A percentile compares a stretch with the other conserved stretches of the same genome.
phyloP scores from a whole-genome alignment of 1,140 invertebrate species.

The Medauroidea extradentata region DNA sequence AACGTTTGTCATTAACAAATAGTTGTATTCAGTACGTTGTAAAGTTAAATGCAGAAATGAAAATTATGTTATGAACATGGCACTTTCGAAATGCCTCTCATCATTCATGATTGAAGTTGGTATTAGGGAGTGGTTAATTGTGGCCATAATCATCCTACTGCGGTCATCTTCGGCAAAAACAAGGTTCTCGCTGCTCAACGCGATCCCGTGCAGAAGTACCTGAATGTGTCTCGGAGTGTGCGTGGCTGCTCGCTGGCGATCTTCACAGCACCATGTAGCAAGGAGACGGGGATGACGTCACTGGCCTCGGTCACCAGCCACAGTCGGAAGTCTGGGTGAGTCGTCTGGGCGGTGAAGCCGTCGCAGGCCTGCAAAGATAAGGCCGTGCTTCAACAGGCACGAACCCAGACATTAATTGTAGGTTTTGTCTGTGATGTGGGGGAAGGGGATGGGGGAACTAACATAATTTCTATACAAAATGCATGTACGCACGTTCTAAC shows the following conservation, averaged over 20 bases:
- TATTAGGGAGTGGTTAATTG: background rate
- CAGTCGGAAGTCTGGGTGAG: constrained; percentile 83
- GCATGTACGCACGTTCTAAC: too few species aligned
- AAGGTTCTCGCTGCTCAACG: background rate
- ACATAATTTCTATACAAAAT: too few species aligned
- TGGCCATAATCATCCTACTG: background rate
- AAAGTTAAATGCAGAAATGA: background rate
- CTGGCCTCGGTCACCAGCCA: constrained; percentile 94
- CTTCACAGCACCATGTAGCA: constrained; percentile 92
- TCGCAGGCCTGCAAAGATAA: constrained; percentile 79
- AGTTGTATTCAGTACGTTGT: background rate
- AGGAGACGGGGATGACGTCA: constrained; percentile 85
- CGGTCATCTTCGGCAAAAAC: background rate
- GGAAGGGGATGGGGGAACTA: too few species aligned
- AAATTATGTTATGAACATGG: too few species aligned
- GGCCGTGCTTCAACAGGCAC: too few species aligned
- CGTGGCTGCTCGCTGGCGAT: constrained; percentile 95
- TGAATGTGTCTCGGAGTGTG: constrained; percentile 63
- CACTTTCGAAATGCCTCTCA: too few species aligned
- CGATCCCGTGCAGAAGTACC: constrained; percentile 34
- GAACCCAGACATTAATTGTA: too few species aligned
- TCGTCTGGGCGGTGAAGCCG: constrained; percentile 66
- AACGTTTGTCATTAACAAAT: too few species aligned
- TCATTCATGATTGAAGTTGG: background rate
- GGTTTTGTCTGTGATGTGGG: too few species aligned